A percentile compares a stretch with the other conserved stretches of the same genome.
Evolutionary conservation across 2,797 vertebrate species (phyloP).

Genomic region (Neostethus bicornis): DNA sequence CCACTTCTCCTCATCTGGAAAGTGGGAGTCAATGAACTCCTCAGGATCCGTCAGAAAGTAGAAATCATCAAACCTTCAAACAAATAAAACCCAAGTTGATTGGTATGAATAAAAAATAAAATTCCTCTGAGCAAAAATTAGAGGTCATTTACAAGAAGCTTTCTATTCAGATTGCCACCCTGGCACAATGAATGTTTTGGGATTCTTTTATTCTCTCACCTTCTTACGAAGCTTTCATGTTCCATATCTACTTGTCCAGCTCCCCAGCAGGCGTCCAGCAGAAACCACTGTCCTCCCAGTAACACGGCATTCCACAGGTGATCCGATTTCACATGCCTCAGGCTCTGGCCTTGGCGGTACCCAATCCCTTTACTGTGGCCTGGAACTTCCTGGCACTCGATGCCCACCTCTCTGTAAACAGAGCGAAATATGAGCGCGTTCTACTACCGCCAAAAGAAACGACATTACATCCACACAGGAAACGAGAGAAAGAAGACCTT

Average conservation of each 20-base stretch:
- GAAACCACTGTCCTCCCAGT: conserved; percentile 80
- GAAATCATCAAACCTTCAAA: conserved; percentile 82
- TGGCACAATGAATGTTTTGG: neutral
- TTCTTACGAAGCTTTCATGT: conserved; percentile 78
- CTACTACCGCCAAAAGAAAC: neutral
- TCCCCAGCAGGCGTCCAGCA: conserved; percentile 86
- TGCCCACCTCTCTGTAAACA: conserved; percentile 77
- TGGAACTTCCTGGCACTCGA: conserved; percentile 76
- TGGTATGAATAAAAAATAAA: neutral
- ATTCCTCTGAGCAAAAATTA: neutral
- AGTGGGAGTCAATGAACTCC: conserved; percentile 81
- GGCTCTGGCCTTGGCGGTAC: conserved; percentile 67
- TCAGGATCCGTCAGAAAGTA: conserved; percentile 86
- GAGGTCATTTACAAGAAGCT: neutral
- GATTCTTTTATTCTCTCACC: conserved; percentile 60
- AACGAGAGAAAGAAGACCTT: neutral
- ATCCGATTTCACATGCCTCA: conserved; percentile 79
- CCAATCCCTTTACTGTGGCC: conserved; percentile 82
- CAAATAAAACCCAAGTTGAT: neutral
- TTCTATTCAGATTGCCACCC: neutral
- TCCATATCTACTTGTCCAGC: conserved; percentile 82
- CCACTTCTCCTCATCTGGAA: conserved; percentile 82
- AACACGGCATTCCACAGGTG: conserved; percentile 84
- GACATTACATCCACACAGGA: neutral
- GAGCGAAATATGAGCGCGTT: conserved; percentile 11